These are phyloP conservation scores for Stigmatopora argus DNA, from an alignment of 2,113 vertebrate genomes.

Conservation along the genomic window DNA sequence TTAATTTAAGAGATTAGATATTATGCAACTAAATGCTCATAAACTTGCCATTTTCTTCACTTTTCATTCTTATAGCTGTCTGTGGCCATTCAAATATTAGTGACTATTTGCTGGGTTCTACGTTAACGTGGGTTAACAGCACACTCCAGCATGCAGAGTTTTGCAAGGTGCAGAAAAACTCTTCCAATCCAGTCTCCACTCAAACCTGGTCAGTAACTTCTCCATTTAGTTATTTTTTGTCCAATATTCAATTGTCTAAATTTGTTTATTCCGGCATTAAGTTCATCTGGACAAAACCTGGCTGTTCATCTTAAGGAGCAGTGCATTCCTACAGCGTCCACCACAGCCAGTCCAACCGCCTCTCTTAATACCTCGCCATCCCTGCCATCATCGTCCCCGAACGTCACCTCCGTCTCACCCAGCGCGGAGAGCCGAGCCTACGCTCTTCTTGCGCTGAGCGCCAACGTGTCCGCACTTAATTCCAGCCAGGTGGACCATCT, in stretches of 20 bases:
- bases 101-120: neutral
- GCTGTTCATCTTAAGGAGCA: conserved; percentile 28
- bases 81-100: conserved; percentile 31
- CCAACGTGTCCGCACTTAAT: conserved; percentile 51
- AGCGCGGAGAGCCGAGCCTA: conserved; percentile 22
- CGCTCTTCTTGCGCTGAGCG: conserved; percentile 41
- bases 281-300: conserved; percentile 29
- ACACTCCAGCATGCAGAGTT: conserved; percentile 15
- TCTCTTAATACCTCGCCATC: conserved; percentile 13
- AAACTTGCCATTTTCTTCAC: conserved; percentile 5
- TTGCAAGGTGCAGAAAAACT: conserved; percentile 4
- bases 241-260: neutral
- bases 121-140: neutral
- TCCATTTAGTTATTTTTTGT: neutral
- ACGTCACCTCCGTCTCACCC: neutral
- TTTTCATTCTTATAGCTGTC: conserved; percentile 36
- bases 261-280: conserved; percentile 15
- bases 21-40: neutral
- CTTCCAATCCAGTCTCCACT: neutral
- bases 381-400: conserved; percentile 1
- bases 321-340: conserved; percentile 9
- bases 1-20: too few relatives aligned
- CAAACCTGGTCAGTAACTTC: neutral
- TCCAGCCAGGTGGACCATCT: conserved; percentile 71
- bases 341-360: conserved; percentile 8